These are phyloP conservation scores for Zaprionus africanus DNA, from an alignment of 1,140 invertebrate genomes.

Conservation along the genomic window DNA sequence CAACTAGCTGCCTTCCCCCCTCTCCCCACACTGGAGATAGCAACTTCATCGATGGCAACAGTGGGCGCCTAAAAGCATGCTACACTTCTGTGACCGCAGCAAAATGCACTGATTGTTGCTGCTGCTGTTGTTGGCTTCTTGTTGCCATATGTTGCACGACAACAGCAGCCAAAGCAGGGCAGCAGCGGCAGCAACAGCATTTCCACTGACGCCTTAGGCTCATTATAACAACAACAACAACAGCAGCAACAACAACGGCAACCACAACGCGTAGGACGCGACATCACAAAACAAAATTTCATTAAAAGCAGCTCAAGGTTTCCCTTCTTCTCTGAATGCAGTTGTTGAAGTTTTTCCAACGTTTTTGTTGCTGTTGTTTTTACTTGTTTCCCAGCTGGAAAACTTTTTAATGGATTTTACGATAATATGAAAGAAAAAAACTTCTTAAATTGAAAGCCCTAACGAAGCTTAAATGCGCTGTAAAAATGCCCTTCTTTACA, in stretches of 20 bases:
- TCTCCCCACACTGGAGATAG: not conserved
- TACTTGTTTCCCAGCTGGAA: slow-evolving; percentile 44
- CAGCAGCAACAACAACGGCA: not conserved
- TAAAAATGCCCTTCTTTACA: slow-evolving; percentile 3
- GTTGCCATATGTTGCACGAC: slow-evolving; percentile 71
- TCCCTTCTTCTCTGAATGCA: slow-evolving; percentile 50
- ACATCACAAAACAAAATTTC: slow-evolving; percentile 55
- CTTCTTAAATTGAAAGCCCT: slow-evolving; percentile 25
- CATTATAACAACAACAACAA: slow-evolving; percentile 58
- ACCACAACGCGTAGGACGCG: slow-evolving; percentile 13
- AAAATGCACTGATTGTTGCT: slow-evolving; percentile 43
- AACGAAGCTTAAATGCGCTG: slow-evolving; percentile 34
- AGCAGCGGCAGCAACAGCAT: slow-evolving; percentile 22
- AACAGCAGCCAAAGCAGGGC: slow-evolving; percentile 25
- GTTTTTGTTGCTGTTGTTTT: slow-evolving; percentile 30
- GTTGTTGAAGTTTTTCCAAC: slow-evolving; percentile 58
- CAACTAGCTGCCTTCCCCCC: not conserved
- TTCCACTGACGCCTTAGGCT: slow-evolving; percentile 65
- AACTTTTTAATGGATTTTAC: slow-evolving; percentile 74
- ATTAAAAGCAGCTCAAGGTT: slow-evolving; percentile 78
- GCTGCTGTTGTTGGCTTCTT: slow-evolving; percentile 26
- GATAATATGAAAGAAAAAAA: slow-evolving; percentile 40
- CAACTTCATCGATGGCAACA: slow-evolving; percentile 35
- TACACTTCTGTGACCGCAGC: slow-evolving; percentile 34
- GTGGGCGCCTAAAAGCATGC: slow-evolving; percentile 32